phyloP scores from a whole-genome alignment of 2,888 invertebrate species.

The Matsumyia berberina region DNA sequence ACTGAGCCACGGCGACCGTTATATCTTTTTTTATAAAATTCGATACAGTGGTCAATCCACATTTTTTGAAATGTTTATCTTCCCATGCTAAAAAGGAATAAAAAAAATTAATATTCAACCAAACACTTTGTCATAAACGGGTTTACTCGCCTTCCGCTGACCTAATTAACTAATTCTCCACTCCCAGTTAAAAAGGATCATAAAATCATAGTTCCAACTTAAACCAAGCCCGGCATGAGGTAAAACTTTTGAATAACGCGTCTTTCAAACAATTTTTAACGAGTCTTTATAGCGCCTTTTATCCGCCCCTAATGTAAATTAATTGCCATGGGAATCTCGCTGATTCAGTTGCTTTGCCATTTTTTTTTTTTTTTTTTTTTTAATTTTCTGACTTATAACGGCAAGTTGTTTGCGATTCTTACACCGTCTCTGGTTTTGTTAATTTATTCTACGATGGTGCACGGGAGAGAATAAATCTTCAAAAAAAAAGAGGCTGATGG shows the following conservation, averaged over 20 bases:
- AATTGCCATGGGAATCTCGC: conserved; percentile 53
- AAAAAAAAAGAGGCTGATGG: conserved; percentile 5
- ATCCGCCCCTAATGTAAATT: conserved; percentile 40
- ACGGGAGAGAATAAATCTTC: conserved; percentile 27
- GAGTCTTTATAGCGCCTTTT: conserved; percentile 21
- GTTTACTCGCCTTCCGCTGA: conserved; percentile 22
- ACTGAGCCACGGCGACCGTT: too few relatives aligned
- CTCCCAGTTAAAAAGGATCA: conserved; percentile 23
- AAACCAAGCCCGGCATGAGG: background rate
- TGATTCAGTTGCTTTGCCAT: conserved; percentile 23
- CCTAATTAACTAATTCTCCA: conserved; percentile 25
- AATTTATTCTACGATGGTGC: conserved; percentile 42
- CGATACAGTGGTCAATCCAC: background rate
- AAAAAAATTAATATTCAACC: conserved; percentile 16
- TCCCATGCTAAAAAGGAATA: background rate
- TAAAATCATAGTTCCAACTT: conserved; percentile 19
- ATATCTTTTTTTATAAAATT: too few relatives aligned
- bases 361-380: conserved; percentile 10
- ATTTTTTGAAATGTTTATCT: too few relatives aligned
- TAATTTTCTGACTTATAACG: conserved; percentile 49
- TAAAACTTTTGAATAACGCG: background rate
- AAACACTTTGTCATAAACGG: conserved; percentile 2
- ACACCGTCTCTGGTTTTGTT: conserved; percentile 33
- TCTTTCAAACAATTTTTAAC: conserved; percentile 2
- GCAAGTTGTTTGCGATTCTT: conserved; percentile 53